Evolutionary conservation across 2,888 invertebrate species (phyloP).

Genomic region (Pollenia angustigena): DNA sequence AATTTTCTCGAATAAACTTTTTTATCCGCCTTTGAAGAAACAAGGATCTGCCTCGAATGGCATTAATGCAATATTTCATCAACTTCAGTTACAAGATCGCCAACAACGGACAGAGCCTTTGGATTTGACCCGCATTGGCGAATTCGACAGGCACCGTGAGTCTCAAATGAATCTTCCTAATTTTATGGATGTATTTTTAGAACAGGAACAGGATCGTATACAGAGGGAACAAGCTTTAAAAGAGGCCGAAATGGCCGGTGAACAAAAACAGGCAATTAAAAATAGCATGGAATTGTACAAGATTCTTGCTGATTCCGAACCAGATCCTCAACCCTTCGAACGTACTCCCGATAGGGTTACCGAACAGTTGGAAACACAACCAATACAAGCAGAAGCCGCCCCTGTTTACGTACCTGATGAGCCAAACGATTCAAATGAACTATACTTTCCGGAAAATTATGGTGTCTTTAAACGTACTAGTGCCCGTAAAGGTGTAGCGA

Average conservation of each 20-base stretch:
- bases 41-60: conserved; percentile 68
- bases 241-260: conserved; percentile 77
- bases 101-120: conserved; percentile 79
- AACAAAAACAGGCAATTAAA: conserved; percentile 78
- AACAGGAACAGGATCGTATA: conserved; percentile 78
- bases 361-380: conserved; percentile 74
- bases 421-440: conserved; percentile 78
- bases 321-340: conserved; percentile 81
- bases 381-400: conserved; percentile 57
- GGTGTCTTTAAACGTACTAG: conserved; percentile 78
- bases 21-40: conserved; percentile 85
- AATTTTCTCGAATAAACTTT: conserved; percentile 92
- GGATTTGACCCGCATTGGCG: conserved; percentile 79
- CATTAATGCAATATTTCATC: conserved; percentile 78
- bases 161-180: conserved; percentile 77
- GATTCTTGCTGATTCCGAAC: conserved; percentile 82
- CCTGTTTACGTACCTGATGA: conserved; percentile 78
- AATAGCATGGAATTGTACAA: conserved; percentile 82
- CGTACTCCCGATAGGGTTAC: conserved; percentile 75
- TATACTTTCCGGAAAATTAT: conserved; percentile 80
- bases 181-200: conserved; percentile 79
- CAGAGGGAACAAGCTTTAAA: conserved; percentile 77
- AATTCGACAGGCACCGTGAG: conserved; percentile 76
- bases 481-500: conserved; percentile 54
- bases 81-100: conserved; percentile 79